Conservation (phyloP, 2,888 invertebrate species). For the Eristalis arbustorum region DNA sequence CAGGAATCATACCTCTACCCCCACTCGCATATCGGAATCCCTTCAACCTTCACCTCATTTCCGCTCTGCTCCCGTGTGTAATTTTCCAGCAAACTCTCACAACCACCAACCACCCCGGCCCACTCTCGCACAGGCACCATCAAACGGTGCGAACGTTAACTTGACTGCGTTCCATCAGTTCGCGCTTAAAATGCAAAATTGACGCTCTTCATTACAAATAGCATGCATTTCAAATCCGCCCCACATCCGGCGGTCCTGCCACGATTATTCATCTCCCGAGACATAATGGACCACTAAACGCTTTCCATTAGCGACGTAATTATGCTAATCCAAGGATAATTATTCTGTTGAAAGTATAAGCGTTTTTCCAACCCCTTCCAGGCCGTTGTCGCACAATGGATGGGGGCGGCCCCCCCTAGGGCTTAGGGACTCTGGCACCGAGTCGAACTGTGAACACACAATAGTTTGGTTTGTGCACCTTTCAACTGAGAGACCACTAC, state of each 20-base stretch:
- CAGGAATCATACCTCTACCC: not conserved
- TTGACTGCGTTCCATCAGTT: constrained; percentile 12
- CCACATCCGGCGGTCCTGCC: constrained; percentile 55
- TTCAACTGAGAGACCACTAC: not conserved
- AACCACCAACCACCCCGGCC: not conserved
- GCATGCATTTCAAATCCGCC: constrained; percentile 44
- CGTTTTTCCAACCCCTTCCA: constrained; percentile 37
- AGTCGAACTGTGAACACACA: constrained; percentile 40
- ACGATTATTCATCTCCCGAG: constrained; percentile 63
- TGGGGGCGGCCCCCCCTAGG: constrained; percentile 1
- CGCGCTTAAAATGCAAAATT: constrained; percentile 49
- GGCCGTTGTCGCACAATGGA: constrained; percentile 18
- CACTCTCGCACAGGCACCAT: not conserved
- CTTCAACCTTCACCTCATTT: not conserved
- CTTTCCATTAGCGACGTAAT: constrained; percentile 68
- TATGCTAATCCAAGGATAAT: constrained; percentile 69
- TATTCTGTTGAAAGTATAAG: constrained; percentile 61
- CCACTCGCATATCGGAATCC: not conserved
- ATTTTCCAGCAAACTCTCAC: not conserved
- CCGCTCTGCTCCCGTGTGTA: not conserved
- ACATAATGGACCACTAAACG: constrained; percentile 69
- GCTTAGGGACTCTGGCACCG: not conserved
- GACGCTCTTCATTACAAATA: constrained; percentile 48
- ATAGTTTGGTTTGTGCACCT: constrained; percentile 30
- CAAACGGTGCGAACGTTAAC: not conserved